These are phyloP conservation scores for Calameuta pallipes DNA, from an alignment of 2,888 invertebrate species.

Conservation along the genomic window DNA sequence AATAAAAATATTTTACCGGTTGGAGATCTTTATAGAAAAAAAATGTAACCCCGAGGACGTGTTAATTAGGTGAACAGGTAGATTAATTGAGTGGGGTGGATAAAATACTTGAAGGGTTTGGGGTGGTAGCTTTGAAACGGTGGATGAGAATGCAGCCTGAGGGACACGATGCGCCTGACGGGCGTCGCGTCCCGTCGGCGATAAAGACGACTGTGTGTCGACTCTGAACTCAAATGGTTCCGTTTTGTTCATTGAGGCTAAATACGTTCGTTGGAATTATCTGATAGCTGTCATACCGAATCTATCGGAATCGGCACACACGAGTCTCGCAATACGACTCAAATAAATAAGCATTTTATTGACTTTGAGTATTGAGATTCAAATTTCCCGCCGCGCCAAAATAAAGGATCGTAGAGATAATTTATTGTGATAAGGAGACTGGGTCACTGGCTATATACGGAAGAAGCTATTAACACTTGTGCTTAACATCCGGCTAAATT, in stretches of 20 bases:
- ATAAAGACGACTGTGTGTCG: background rate
- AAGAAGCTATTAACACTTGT: background rate
- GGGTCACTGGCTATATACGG: background rate
- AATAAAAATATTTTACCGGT: background rate
- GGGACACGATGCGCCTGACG: constrained; percentile 4
- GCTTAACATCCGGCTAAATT: background rate
- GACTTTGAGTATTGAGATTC: background rate
- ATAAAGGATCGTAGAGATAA: background rate
- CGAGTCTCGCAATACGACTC: background rate
- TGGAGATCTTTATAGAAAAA: background rate
- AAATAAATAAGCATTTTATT: background rate
- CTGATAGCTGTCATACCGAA: background rate
- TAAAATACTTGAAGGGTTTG: constrained; percentile 4
- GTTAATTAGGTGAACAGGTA: constrained; percentile 39
- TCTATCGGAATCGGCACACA: background rate
- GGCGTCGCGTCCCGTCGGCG: background rate
- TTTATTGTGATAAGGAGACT: background rate
- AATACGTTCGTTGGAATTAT: background rate
- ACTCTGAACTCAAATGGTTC: background rate
- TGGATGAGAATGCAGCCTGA: background rate
- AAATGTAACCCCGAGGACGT: constrained; percentile 1
- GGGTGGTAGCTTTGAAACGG: background rate
- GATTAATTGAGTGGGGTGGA: constrained; percentile 30
- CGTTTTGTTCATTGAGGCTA: background rate
- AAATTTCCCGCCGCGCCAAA: background rate